Evolutionary conservation across 2,888 invertebrate genomes (phyloP).

Genomic region (Phrixothrix hirtus): DNA sequence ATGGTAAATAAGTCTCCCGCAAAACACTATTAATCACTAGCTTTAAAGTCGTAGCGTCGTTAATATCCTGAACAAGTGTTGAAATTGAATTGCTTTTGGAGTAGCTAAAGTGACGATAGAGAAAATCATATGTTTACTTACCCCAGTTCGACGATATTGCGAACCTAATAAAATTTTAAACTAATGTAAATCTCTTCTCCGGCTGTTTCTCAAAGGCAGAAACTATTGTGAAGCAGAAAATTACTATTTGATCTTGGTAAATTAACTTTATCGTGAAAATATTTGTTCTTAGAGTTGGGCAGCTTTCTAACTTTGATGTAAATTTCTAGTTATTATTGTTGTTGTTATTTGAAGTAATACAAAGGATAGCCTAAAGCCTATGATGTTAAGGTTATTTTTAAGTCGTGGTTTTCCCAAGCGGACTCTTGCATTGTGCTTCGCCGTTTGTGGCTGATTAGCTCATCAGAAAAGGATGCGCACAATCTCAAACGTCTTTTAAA

Average conservation of each 20-base stretch:
- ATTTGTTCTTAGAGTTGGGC: conserved; percentile 10
- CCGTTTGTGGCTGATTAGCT: conserved; percentile 12
- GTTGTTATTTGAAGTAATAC: not conserved
- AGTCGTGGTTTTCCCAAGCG: conserved; percentile 14
- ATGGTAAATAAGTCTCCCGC: not conserved
- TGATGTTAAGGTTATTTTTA: conserved; percentile 7
- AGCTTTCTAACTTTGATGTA: conserved; percentile 9
- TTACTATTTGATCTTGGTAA: conserved; percentile 26
- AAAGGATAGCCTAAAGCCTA: not conserved
- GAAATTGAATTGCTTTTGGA: conserved; percentile 25
- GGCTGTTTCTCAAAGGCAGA: conserved; percentile 16
- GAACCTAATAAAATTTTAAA: conserved; percentile 30
- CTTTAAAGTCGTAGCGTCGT: not conserved
- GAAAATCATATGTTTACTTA: conserved; percentile 31
- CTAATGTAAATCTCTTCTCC: conserved; percentile 24
- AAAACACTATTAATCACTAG: not conserved
- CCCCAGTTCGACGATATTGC: conserved; percentile 28
- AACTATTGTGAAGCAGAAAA: conserved; percentile 21
- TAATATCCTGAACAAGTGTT: conserved; percentile 17
- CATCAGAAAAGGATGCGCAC: conserved; percentile 12
- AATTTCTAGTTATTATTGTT: conserved; percentile 9
- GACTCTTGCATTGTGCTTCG: conserved; percentile 7
- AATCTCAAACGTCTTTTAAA: conserved; percentile 17
- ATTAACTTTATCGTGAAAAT: conserved; percentile 23
- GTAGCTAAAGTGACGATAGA: conserved; percentile 14